These are phyloP conservation scores for Dolichomitus sp. DNA, from an alignment of 2,888 invertebrate genomes.

Conservation along the genomic window DNA sequence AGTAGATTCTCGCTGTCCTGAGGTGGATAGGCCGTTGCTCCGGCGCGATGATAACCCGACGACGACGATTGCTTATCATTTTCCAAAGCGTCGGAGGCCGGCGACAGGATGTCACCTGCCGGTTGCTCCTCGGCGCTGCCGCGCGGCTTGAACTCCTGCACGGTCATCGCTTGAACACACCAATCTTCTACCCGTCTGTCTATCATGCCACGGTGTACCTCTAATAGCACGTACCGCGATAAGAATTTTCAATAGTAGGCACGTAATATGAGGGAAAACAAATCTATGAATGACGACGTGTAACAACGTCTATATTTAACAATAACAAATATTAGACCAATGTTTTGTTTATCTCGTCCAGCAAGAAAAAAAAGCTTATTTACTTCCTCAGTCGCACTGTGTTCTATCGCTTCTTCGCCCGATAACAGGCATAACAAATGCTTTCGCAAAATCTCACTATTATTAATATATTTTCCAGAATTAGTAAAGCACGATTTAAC, in stretches of 20 bases:
- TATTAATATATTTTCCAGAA: not conserved
- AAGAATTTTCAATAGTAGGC: not conserved
- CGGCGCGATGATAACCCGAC: conserved; percentile 72
- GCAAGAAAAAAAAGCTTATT: not conserved
- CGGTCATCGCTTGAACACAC: conserved; percentile 86
- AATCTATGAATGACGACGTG: not conserved
- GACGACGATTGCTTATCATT: conserved; percentile 80
- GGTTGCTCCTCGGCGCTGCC: conserved; percentile 86
- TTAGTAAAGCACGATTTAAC: not conserved
- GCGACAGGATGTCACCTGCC: conserved; percentile 81
- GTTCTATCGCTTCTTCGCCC: conserved; percentile 30
- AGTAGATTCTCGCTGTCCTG: conserved; percentile 88
- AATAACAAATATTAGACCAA: not conserved
- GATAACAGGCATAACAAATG: conserved; percentile 54
- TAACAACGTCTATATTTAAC: not conserved
- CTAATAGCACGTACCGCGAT: conserved; percentile 23
- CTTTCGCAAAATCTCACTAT: conserved; percentile 9
- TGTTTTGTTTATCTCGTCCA: not conserved
- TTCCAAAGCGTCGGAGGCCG: conserved; percentile 77
- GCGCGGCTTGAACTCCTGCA: conserved; percentile 88
- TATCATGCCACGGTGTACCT: conserved; percentile 71
- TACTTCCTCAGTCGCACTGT: conserved; percentile 51
- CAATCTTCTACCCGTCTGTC: conserved; percentile 75
- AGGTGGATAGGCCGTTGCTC: conserved; percentile 67
- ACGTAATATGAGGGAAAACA: not conserved